Evolutionary conservation across 2,888 invertebrate genomes (phyloP).

Genomic region (Archips xylosteana): DNA sequence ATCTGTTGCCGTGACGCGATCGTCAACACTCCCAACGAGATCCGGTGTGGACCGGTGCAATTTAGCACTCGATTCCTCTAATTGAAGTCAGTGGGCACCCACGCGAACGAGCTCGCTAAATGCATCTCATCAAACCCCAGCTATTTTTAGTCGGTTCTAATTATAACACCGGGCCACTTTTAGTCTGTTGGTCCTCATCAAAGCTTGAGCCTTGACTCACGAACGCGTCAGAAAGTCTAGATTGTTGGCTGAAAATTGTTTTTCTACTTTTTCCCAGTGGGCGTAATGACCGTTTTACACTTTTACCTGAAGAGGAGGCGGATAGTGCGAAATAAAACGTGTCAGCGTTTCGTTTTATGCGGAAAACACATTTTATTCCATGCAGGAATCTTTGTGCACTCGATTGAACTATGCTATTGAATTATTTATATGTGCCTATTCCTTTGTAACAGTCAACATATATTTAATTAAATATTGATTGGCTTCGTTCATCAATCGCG

Average conservation of each 20-base stretch:
- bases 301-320: conserved; percentile 37
- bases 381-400: neutral
- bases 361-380: conserved; percentile 14
- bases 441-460: conserved; percentile 19
- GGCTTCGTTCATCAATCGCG: conserved; percentile 28
- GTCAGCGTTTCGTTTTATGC: conserved; percentile 11
- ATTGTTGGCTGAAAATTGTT: conserved; percentile 47
- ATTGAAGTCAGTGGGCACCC: conserved; percentile 74
- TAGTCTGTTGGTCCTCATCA: conserved; percentile 55
- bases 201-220: conserved; percentile 63
- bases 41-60: conserved; percentile 62
- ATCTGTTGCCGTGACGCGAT: conserved; percentile 58
- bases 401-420: conserved; percentile 25
- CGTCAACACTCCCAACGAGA: conserved; percentile 54
- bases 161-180: conserved; percentile 69
- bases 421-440: conserved; percentile 30
- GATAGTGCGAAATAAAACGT: conserved; percentile 23
- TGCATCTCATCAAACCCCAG: conserved; percentile 63
- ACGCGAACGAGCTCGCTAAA: conserved; percentile 62
- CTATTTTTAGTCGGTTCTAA: conserved; percentile 75
- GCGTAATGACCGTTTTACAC: conserved; percentile 49
- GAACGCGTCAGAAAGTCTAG: conserved; percentile 37
- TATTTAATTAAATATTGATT: conserved; percentile 23
- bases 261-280: conserved; percentile 47
- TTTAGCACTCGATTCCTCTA: conserved; percentile 62